Evolutionary conservation across 2,888 invertebrate genomes (phyloP).

Genomic region (Alloplasta piceator): DNA sequence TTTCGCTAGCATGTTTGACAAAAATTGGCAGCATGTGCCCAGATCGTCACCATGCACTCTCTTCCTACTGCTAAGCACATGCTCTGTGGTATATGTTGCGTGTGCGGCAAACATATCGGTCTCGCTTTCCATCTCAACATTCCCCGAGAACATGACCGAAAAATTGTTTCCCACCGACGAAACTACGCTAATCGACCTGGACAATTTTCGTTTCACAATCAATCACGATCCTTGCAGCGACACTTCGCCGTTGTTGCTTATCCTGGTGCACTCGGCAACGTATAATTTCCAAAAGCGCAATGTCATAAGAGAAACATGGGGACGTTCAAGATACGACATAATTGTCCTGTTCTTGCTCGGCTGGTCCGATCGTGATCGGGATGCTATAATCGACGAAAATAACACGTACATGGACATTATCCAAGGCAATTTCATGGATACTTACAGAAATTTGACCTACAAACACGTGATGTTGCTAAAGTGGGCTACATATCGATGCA

Average conservation of each 20-base stretch:
- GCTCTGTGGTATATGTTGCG: slow-evolving; percentile 66
- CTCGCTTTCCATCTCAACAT: slow-evolving; percentile 72
- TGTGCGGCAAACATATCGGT: slow-evolving; percentile 65
- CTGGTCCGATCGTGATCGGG: slow-evolving; percentile 75
- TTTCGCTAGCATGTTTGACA: slow-evolving; percentile 78
- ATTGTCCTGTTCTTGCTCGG: slow-evolving; percentile 83
- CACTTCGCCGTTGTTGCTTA: slow-evolving; percentile 81
- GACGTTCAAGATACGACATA: slow-evolving; percentile 74
- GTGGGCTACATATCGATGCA: slow-evolving; percentile 84
- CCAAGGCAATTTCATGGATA: slow-evolving; percentile 85
- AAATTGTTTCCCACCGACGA: slow-evolving; percentile 78
- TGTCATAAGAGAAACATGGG: slow-evolving; percentile 84
- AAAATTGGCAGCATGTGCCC: slow-evolving; percentile 77
- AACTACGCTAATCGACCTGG: slow-evolving; percentile 82
- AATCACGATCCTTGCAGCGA: slow-evolving; percentile 85
- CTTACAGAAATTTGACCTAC: slow-evolving; percentile 85
- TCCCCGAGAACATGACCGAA: slow-evolving; percentile 73
- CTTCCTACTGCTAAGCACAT: slow-evolving; percentile 75
- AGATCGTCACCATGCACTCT: slow-evolving; percentile 78
- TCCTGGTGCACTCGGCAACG: slow-evolving; percentile 84
- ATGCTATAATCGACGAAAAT: slow-evolving; percentile 80
- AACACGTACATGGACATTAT: slow-evolving; percentile 83
- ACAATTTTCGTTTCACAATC: slow-evolving; percentile 87
- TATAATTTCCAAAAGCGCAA: slow-evolving; percentile 82
- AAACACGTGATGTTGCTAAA: slow-evolving; percentile 85